Evolutionary conservation across 1,140 invertebrate species (phyloP).

Genomic region (Ephestia elutella): DNA sequence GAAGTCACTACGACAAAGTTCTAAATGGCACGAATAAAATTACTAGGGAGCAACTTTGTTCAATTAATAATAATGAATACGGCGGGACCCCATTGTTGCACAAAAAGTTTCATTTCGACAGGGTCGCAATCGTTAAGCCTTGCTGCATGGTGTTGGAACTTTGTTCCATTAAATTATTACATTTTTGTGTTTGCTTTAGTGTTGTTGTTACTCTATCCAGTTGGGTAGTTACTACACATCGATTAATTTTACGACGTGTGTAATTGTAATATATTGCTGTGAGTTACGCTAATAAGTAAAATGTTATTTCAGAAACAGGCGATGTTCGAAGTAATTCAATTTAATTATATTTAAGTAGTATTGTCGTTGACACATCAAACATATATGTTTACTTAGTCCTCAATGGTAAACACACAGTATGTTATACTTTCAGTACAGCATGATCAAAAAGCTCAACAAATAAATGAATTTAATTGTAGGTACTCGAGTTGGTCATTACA

Average conservation of each 20-base stretch:
- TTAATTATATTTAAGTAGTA: not conserved
- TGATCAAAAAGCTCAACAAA: not conserved
- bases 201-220: constrained; percentile 40
- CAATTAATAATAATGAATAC: constrained; percentile 63
- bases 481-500: constrained; percentile 35
- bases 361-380: not conserved
- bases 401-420: too few relatives aligned
- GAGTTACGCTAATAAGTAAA: constrained; percentile 1
- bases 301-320: not conserved
- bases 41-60: constrained; percentile 51
- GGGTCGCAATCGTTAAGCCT: constrained; percentile 44
- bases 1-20: constrained; percentile 45
- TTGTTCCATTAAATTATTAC: constrained; percentile 27
- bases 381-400: too few relatives aligned
- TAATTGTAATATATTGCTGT: constrained; percentile 42
- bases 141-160: constrained; percentile 43
- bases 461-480: constrained; percentile 20
- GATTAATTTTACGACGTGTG: constrained; percentile 62
- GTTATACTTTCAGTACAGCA: too few relatives aligned
- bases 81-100: constrained; percentile 43
- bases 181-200: constrained; percentile 36
- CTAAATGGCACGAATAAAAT: constrained; percentile 45
- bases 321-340: not conserved
- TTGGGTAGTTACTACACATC: constrained; percentile 35
- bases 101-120: constrained; percentile 58